Base-by-base conservation (phyloP, 2,888 invertebrate species). In the Cantharis rustica region DNA sequence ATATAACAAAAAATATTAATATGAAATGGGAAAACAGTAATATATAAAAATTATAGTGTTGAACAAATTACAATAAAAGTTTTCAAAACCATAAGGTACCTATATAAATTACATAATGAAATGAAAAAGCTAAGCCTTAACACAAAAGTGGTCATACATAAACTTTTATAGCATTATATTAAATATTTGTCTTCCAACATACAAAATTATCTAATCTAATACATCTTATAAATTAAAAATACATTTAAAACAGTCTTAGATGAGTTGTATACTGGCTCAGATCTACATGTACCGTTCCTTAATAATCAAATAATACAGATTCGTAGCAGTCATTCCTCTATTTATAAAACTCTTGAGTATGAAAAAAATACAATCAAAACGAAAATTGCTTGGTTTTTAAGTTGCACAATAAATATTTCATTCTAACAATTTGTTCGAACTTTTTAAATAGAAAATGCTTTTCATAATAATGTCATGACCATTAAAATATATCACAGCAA, bases 401-500 rank as follows among this genome's bases (percentile, higher is more conserved):
- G 64, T 66, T 66, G n/a, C 64, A 13, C n/a, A 66, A 66, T n/a
- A 66, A 66, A 66, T 20, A 20, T 20, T 23, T 23, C 13, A 20
- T 66, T 66, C n/a, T 66, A 20, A 66, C 13, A 10, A 66, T 66
- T 47, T 47, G 47, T 47, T 47, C 2, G 0, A 47, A 66, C 17
- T 20, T 66, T 20, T 17, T 16, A 23, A 20, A 66, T 23, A 66
- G 23, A 66, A 63, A 66, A 66, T 66, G 64, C 61, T 68, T 63
- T 47, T 68, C 17, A 73, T 75, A 71, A 69, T 79, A 79, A 80
- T 80, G 79, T 82, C 80, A 81, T 80, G 82, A 81, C 81, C 82
- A 66, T 77, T 68, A 81, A 81, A 84, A 83, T 76, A 86, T 86
- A 86, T 86, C 86, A 86, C 86, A 86, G 86, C 80, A 81, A 79